phyloP scores from a whole-genome alignment of 1,140 invertebrate species.

The Aricia agestis region DNA sequence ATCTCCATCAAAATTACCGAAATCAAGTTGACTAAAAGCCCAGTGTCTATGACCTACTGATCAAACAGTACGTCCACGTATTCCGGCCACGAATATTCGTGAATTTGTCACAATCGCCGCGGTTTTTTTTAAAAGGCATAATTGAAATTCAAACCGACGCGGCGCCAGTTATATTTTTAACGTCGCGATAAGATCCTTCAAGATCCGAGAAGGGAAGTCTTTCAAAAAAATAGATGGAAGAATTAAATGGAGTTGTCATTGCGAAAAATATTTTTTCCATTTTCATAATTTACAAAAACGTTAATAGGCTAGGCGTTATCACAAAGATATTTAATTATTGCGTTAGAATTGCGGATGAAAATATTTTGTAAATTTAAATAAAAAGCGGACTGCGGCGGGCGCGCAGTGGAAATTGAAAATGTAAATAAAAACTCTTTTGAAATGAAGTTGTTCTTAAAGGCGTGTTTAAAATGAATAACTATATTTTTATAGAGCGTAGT shows the following conservation, averaged over 20 bases:
- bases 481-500: not conserved
- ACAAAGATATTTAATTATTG: slow-evolving; percentile 13
- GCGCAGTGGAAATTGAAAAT: not conserved
- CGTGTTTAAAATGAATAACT: not conserved
- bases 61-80: slow-evolving; percentile 28
- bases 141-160: slow-evolving; percentile 35
- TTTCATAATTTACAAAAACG: slow-evolving; percentile 17
- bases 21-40: too few species aligned
- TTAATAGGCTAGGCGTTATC: slow-evolving; percentile 4
- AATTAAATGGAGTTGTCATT: slow-evolving; percentile 17
- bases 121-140: slow-evolving; percentile 30
- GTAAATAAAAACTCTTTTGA: not conserved
- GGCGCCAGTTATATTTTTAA: slow-evolving; percentile 39
- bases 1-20: too few species aligned
- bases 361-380: slow-evolving; percentile 12
- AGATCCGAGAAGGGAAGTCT: slow-evolving; percentile 29
- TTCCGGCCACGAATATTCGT: slow-evolving; percentile 36
- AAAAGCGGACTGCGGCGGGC: not conserved
- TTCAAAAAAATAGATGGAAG: slow-evolving; percentile 16
- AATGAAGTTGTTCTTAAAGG: not conserved
- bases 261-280: slow-evolving; percentile 14
- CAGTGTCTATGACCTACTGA: slow-evolving; percentile 10
- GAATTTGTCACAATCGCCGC: slow-evolving; percentile 31
- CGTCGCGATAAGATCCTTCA: slow-evolving; percentile 36
- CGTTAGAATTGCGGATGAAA: not conserved